A percentile compares a stretch with the other conserved stretches of the same genome.
Conservation (phyloP, 1,140 invertebrate genomes). For the Liolophura sinensis region DNA sequence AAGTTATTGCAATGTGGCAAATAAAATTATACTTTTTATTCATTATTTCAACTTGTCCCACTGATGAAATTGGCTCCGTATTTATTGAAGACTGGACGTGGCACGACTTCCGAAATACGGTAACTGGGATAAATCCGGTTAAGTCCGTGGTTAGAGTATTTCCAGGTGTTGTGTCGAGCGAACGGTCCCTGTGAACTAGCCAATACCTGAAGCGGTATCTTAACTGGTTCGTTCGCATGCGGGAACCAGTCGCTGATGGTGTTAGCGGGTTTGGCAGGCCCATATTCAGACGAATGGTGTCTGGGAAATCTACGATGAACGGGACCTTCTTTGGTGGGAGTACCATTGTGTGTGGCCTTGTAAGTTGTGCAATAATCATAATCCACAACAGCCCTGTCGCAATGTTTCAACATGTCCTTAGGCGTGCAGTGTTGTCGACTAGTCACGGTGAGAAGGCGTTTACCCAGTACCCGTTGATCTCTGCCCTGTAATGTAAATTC, state of each 20-base stretch:
- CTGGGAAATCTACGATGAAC: conserved; percentile 30
- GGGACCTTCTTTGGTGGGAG: conserved; percentile 23
- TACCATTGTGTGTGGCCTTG: conserved; percentile 25
- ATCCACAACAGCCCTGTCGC: conserved; percentile 18
- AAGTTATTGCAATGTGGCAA: too few relatives aligned
- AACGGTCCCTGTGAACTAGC: conserved; percentile 48
- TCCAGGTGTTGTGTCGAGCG: conserved; percentile 42
- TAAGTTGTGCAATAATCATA: conserved; percentile 33
- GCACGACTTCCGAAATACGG: too few relatives aligned
- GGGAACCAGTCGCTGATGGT: conserved; percentile 34
- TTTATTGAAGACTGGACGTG: too few relatives aligned
- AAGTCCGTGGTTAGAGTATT: conserved; percentile 43
- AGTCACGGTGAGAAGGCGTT: conserved; percentile 21
- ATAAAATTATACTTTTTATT: too few relatives aligned
- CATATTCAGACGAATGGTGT: conserved; percentile 17
- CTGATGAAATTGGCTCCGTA: too few relatives aligned
- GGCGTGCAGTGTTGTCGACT: conserved; percentile 33
- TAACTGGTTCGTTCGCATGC: conserved; percentile 19
- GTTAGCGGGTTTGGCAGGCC: conserved; percentile 24
- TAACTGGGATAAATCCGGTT: conserved; percentile 37
- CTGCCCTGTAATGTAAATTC: conserved; percentile 23
- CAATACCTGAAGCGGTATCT: conserved; percentile 40
- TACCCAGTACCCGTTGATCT: conserved; percentile 27
- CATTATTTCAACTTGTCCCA: too few relatives aligned
- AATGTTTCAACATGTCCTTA: conserved; percentile 32